Evolutionary conservation across 53 echinoderm and acorn worm genomes (phyloP).

Genomic region (Patiria pectinifera): DNA sequence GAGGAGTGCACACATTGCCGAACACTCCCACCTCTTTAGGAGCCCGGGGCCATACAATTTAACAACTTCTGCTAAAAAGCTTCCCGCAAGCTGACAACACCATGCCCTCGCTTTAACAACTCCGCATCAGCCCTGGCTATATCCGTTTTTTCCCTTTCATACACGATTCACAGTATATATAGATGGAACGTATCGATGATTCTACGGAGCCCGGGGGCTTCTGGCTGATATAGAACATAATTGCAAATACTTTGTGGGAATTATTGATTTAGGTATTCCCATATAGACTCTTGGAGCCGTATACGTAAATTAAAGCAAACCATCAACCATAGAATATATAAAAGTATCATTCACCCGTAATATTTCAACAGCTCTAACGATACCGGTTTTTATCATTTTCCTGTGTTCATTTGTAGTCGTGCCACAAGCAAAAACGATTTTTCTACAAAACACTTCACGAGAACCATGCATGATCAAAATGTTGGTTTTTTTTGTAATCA

Average conservation of each 20-base stretch:
- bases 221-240: background rate
- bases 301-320: background rate
- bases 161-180: background rate
- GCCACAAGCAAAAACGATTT: no score
- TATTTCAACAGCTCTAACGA: background rate
- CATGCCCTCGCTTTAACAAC: background rate
- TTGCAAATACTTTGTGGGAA: background rate
- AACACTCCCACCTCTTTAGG: background rate
- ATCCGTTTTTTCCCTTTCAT: no score
- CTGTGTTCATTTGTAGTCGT: background rate
- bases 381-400: background rate
- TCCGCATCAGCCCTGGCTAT: background rate
- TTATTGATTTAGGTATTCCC: background rate
- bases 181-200: conserved; percentile 34
- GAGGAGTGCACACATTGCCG: background rate
- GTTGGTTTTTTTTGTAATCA: no score
- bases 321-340: background rate
- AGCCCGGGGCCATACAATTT: background rate
- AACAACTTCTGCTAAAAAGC: background rate
- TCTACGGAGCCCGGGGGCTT: background rate
- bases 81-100: background rate
- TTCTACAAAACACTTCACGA: no score
- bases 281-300: background rate
- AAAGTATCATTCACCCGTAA: background rate
- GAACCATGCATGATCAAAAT: background rate